Conservation (phyloP, 2,888 invertebrate species). For the Luperina nickerlii region DNA sequence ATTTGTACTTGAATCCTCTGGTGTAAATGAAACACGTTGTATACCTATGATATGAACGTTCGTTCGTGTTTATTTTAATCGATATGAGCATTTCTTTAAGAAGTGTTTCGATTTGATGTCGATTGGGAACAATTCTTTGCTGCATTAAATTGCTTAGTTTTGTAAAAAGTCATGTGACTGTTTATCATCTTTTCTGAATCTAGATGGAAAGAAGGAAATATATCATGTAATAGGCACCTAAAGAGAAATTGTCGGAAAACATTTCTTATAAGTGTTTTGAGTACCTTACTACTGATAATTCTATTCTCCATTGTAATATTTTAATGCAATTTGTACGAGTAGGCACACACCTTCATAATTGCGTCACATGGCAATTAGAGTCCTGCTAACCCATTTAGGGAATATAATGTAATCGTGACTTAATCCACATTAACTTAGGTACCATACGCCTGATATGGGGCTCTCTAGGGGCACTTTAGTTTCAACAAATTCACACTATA, state of each 20-base stretch:
- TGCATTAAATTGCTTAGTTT: background rate
- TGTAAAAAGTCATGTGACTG: background rate
- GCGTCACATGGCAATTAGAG: conserved; percentile 3
- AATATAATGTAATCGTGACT: conserved; percentile 3
- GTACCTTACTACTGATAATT: background rate
- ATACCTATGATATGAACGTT: background rate
- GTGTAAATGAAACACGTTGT: conserved; percentile 41
- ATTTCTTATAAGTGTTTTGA: background rate
- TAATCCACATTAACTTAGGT: conserved; percentile 15
- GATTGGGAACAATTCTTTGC: background rate
- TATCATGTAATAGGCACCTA: background rate
- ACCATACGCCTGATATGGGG: conserved; percentile 17
- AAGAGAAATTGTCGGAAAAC: background rate
- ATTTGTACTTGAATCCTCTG: conserved; percentile 39
- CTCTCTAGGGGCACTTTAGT: conserved; percentile 41
- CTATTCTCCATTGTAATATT: background rate
- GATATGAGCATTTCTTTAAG: background rate
- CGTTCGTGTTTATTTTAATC: conserved; percentile 13
- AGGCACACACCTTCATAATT: background rate
- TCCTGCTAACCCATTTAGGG: conserved; percentile 29
- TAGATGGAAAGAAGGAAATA: background rate
- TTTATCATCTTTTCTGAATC: background rate
- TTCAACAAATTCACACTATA: conserved; percentile 9
- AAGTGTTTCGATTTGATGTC: background rate
- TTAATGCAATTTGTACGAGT: background rate